These are phyloP conservation scores for Mesembrinibis cayennensis DNA, from an alignment of 2,113 vertebrate genomes.

Conservation along the genomic window DNA sequence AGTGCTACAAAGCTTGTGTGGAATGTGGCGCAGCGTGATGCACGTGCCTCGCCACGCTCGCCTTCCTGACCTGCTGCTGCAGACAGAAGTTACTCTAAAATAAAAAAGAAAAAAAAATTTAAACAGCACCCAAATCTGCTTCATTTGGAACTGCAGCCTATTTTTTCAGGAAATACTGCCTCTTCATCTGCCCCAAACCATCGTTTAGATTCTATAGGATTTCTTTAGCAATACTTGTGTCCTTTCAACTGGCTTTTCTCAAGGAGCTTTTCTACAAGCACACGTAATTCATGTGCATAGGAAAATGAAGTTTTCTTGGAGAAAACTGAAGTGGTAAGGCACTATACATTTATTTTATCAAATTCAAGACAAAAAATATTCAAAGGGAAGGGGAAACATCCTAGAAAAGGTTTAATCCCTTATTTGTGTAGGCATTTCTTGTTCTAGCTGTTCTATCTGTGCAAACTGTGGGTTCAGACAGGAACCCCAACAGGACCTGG, in stretches of 20 bases:
- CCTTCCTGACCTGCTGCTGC: not conserved
- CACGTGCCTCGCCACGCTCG: accelerated
- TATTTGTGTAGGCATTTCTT: not conserved
- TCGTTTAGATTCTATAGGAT: not conserved
- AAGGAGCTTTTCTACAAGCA: not conserved
- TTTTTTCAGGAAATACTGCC: not conserved
- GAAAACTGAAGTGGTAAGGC: not conserved
- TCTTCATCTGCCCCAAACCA: not conserved
- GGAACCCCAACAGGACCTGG: not conserved
- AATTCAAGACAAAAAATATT: not conserved
- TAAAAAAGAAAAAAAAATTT: not conserved
- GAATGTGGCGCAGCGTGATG: not conserved
- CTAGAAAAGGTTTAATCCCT: not conserved
- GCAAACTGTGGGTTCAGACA: not conserved
- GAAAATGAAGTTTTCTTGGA: not conserved
- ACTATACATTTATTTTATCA: not conserved
- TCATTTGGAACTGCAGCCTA: not conserved
- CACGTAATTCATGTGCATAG: not conserved
- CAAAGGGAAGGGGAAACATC: not conserved
- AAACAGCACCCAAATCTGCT: not conserved
- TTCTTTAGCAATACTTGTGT: not conserved
- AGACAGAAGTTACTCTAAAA: not conserved
- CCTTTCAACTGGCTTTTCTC: not conserved
- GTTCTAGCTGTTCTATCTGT: not conserved
- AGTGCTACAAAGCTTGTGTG: not conserved